A percentile compares a stretch with the other conserved stretches of the same genome.
These are phyloP conservation scores for Lasiurus cinereus DNA, from an alignment of 2,113 vertebrate genomes.

Conservation along the genomic window DNA sequence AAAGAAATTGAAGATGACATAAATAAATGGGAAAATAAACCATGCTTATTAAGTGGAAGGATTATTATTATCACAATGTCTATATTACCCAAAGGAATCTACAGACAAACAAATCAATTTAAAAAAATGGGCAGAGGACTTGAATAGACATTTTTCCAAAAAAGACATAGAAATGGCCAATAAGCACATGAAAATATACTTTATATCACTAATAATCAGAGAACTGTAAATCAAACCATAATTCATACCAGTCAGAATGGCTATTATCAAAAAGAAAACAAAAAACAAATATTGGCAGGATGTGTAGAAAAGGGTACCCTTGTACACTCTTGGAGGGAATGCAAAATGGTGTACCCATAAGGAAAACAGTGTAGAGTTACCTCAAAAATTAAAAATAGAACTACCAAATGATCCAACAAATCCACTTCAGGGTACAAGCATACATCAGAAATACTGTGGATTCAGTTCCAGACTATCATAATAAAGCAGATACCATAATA, in stretches of 20 bases:
- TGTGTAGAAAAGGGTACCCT: background rate
- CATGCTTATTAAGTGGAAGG: background rate
- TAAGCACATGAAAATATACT: background rate
- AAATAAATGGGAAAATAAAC: background rate
- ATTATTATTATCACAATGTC: background rate
- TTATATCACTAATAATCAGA: background rate
- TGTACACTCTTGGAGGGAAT: background rate
- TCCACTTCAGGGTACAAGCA: no score
- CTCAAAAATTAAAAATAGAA: no score
- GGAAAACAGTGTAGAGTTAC: background rate
- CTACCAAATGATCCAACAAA: no score
- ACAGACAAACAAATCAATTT: no score
- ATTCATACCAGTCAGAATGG: no score
- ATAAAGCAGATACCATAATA: no score
- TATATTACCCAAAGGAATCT: background rate
- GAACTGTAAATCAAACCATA: background rate
- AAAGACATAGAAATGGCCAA: background rate
- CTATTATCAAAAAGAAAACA: no score
- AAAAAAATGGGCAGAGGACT: no score
- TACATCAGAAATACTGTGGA: no score
- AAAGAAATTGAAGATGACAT: background rate
- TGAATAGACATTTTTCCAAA: no score
- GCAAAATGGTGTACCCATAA: background rate
- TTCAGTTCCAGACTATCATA: no score
- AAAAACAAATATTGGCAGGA: background rate